Conservation (phyloP, 2,888 invertebrate genomes). For the Pandemis cinnamomeana region DNA sequence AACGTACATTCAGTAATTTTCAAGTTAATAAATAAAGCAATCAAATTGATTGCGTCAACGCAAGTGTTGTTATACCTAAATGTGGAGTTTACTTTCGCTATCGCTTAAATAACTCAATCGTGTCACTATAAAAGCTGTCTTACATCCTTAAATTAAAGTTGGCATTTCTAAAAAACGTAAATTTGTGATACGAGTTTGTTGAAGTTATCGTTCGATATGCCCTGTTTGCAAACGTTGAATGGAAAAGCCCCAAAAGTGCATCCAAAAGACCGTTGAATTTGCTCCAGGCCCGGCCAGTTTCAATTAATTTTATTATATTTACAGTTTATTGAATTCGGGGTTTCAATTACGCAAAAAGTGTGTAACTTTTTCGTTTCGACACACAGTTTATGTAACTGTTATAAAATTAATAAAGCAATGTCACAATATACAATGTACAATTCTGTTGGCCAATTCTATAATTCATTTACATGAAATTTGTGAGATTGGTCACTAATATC, state of each 20-base stretch:
- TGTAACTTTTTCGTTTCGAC: conserved; percentile 20
- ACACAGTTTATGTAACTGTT: no score
- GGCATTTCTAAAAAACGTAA: not conserved
- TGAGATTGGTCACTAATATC: no score
- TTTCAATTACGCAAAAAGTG: conserved; percentile 37
- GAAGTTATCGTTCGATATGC: not conserved
- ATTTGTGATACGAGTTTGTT: not conserved
- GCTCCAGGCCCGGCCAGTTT: conserved; percentile 52
- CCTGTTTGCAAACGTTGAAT: conserved; percentile 18
- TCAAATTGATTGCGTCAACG: conserved; percentile 68
- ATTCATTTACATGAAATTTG: no score
- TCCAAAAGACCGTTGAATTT: conserved; percentile 61
- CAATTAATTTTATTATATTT: conserved; percentile 60
- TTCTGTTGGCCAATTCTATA: no score
- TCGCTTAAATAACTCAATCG: not conserved
- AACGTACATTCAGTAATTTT: conserved; percentile 16
- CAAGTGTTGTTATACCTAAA: conserved; percentile 63
- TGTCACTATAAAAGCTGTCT: not conserved
- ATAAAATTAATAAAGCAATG: not conserved
- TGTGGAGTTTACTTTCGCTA: conserved; percentile 33
- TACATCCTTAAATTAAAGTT: not conserved
- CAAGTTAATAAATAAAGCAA: conserved; percentile 51
- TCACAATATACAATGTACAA: not conserved
- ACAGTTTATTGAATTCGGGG: conserved; percentile 41
- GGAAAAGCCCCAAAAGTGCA: conserved; percentile 55